Evolutionary conservation across 2,797 vertebrate genomes (phyloP), one percentile per base, ranked within the genome.

Genomic region (Siniperca undulata): DNA sequence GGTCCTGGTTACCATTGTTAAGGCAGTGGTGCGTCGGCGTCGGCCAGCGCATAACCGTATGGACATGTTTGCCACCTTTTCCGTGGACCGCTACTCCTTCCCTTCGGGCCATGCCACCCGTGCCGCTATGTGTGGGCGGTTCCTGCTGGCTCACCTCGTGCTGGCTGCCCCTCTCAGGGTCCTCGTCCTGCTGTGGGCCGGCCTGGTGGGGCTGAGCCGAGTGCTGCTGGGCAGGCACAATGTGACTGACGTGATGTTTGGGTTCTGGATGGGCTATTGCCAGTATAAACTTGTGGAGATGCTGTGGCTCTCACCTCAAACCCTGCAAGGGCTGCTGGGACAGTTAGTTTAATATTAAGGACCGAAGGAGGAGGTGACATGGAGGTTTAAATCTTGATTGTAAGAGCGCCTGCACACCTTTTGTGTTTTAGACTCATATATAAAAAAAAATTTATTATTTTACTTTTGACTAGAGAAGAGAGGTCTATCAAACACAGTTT

Each of bases 1-100:
- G 27, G 81, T 97, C 84, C 92, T 99, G 88, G 98, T 99, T 22
- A 88, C 86, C 0, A 86, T 95, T 27, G 95, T 99, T 56, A 99
- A 99, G 91, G 97, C 97, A 0, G 86, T 98, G 13, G 98, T 99
- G 79, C 97, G 95, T 66, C 96, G 99, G 24, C 97, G 96, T 0
- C 97, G 99, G 0, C 99, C 99, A 0, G 87, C 96, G 4, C 97
- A 99, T 84, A 99, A 99, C 93, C 97, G 97, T 53, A 99, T 99
- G 98, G 99, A 99, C 95, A 99, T 99, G 99, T 99, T 99, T 19
- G 95, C 97, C 92, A 98, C 98, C 13, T 95, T 98, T 80, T 99
- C 98, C 0, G 98, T 99, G 92, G 99, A 99, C 95, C 96, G 97
- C 89, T 99, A 97, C 89, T 99, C 99, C 83, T 99, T 99, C 83